phyloP scores from a whole-genome alignment of 1,140 invertebrate species.

The Micrasema longulum region DNA sequence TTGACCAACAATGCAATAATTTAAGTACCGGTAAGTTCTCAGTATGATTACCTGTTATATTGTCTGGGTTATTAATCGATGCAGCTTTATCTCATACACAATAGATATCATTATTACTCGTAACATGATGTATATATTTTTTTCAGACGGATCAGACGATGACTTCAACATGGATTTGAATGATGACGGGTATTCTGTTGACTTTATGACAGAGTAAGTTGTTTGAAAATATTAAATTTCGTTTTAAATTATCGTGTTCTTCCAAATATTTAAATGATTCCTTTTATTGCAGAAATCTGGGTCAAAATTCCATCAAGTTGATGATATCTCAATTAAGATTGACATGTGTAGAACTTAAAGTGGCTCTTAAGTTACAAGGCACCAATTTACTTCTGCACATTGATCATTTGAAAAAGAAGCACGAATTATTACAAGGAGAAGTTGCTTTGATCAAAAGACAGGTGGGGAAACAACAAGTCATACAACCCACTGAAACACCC shows the following conservation, averaged over 20 bases:
- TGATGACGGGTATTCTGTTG: not conserved
- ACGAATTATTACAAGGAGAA: constrained; percentile 7
- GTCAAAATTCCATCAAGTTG: constrained; percentile 18
- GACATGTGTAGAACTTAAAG: constrained; percentile 17
- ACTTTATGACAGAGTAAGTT: not conserved
- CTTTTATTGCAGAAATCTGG: constrained; percentile 14
- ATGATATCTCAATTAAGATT: constrained; percentile 20
- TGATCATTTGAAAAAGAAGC: constrained; percentile 27
- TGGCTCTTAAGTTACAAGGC: constrained; percentile 14
- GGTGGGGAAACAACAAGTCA: not conserved
- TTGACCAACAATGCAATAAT: too few species aligned
- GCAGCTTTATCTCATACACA: too few species aligned
- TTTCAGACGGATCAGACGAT: not conserved
- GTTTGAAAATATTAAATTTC: not conserved
- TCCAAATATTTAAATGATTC: not conserved
- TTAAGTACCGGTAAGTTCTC: too few species aligned
- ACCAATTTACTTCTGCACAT: constrained; percentile 31
- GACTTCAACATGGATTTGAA: not conserved
- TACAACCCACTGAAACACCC: too few species aligned
- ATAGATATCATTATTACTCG: too few species aligned
- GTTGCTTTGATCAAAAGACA: not conserved
- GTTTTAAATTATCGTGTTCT: too few species aligned
- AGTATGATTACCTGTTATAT: too few species aligned
- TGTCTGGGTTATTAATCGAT: too few species aligned
- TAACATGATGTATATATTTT: not conserved